Evolutionary conservation across 2,113 vertebrate genomes (phyloP).

Genomic region (Lepus timidus): DNA sequence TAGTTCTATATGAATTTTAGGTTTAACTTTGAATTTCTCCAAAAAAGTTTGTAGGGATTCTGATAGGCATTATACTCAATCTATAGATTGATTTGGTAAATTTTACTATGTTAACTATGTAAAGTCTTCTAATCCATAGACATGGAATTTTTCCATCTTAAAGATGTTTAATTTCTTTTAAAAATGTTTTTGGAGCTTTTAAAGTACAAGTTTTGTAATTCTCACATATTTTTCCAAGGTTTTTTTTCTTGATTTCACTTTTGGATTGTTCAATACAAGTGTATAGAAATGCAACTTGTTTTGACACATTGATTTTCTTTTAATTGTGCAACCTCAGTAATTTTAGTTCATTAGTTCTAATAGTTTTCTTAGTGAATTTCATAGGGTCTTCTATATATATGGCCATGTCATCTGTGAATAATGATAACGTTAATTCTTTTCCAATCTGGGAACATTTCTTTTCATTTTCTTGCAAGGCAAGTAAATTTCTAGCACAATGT

Average conservation of each 20-base stretch:
- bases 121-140: not conserved
- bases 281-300: not conserved
- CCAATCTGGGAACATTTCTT: not conserved
- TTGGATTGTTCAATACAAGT: not conserved
- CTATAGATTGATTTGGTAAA: not conserved
- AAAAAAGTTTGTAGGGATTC: not conserved
- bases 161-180: not conserved
- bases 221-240: not conserved
- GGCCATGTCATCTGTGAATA: not conserved
- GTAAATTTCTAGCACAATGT: not conserved
- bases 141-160: not conserved
- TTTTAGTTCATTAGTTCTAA: not conserved
- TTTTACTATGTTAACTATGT: not conserved
- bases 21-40: not conserved
- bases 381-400: not conserved
- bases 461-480: not conserved
- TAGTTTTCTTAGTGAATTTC: not conserved
- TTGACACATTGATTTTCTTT: not conserved
- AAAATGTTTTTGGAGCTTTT: slow-evolving; percentile 17
- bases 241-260: not conserved
- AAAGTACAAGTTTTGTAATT: not conserved
- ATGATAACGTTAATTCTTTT: not conserved
- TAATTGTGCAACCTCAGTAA: not conserved
- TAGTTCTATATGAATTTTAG: not conserved
- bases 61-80: not conserved